Base-by-base conservation (phyloP, 1,140 invertebrate species). In the Hylaeus anthracinus region DNA sequence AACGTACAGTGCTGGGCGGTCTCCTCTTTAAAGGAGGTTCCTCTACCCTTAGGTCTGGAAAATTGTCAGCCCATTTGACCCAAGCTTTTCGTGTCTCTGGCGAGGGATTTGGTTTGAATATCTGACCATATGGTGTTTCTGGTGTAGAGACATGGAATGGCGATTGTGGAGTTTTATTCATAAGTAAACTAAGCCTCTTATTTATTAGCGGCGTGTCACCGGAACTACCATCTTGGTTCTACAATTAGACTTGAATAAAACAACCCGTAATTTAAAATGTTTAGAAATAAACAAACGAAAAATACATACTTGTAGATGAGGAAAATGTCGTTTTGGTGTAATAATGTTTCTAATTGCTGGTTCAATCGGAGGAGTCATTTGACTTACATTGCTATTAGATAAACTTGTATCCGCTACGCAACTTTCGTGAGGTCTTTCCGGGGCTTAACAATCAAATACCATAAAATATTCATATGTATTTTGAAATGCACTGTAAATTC, bases 51-150 rank as follows among this genome's bases (percentile, higher is more conserved):
- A 90, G 90, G 65, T 94, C 93, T 1, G 94, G 94, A 69, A 94
- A 91, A 64, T 87, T 85, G 55, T 95, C 90, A 3, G 94, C 88
- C 90, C 92, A 95, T 79, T 92, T 93, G 39, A 93, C 79, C 91
- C 93, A 94, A 4, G 86, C 88, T 91, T 95, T 94, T 77, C 93
- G 91, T 2, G 94, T 93, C 4, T 89, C 82, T 2, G 94, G 93
- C 10, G 94, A 94, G 26, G 95, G 94, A 90, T 94, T 92, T 0
- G 92, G 86, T 55, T 90, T 90, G 79, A 94, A 94, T 39, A 93
- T 61, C 56, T 92, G 90, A 10, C 94, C 95, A 72, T 95, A 94
- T 1, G 95, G 95, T 51, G 94, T 94, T 10, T 94, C 94, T 1
- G 95, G 95, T 1, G 95, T 95, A 3, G 92, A 88, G 4, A 94